phyloP scores from a whole-genome alignment of 35 echinoderm and acorn worm genomes.

The Nesometra sesokonis region DNA sequence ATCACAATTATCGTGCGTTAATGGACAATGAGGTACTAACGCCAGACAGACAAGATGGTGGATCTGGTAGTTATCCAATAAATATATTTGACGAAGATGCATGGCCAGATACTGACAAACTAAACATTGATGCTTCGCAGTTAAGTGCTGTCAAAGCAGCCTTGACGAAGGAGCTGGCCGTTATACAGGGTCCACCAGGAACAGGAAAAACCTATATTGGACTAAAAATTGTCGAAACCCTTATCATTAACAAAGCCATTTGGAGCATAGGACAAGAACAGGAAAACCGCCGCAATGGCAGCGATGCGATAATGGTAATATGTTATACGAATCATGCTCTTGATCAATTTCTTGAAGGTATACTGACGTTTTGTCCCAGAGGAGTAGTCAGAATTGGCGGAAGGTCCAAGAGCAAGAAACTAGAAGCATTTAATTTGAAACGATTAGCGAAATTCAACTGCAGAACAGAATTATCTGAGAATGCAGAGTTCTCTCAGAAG shows the following conservation, averaged over 20 bases:
- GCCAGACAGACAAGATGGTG: neutral
- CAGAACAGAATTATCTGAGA: neutral
- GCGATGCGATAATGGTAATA: conserved; percentile 36
- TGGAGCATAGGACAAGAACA: neutral
- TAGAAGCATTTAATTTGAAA: conserved; percentile 23
- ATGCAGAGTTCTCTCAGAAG: neutral
- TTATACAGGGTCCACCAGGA: conserved; percentile 95
- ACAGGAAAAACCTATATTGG: conserved; percentile 93
- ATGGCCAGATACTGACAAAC: conserved; percentile 38
- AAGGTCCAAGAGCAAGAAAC: conserved; percentile 35
- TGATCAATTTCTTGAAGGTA: conserved; percentile 89
- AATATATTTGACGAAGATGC: neutral
- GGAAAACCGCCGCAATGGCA: too few species aligned
- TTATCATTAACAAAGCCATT: conserved; percentile 23
- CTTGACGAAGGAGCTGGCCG: conserved; percentile 42
- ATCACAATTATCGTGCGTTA: too few species aligned
- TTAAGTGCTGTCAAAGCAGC: conserved; percentile 51
- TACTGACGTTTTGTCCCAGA: conserved; percentile 11
- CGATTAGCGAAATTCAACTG: neutral
- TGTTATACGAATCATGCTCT: conserved; percentile 97
- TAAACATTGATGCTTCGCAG: conserved; percentile 63
- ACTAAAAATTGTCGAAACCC: conserved; percentile 58
- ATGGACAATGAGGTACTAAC: neutral
- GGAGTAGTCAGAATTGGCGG: conserved; percentile 50
- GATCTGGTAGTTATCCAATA: neutral